Evolutionary conservation across 2,113 vertebrate species (phyloP), one percentile per base, ranked within the genome.

Genomic region (Varanus salvator): DNA sequence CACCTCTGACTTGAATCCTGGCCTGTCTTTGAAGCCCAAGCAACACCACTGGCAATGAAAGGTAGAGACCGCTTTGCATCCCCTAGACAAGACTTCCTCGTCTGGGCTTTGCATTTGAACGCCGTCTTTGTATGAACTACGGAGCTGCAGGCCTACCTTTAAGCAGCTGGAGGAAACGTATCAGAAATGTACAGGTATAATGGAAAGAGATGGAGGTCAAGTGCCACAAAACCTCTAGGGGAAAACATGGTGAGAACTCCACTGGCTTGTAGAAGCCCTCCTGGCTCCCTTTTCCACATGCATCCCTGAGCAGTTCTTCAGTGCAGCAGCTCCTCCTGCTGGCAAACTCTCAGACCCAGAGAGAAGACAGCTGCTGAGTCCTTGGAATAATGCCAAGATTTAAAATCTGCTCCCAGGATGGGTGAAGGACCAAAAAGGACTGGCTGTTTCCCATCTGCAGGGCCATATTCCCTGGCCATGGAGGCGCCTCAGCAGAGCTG

Each of bases 321-420:
- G 95, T 93, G 80, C 94, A 89, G 90, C 94, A 91, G 95, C 95
- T 95, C 96, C 94, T 96, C 95, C 95, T 96, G 95, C 95, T 95
- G 95, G 94, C 76, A 74, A 0, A 50, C 89, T 87, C 87, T 83
- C 31, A 82, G 89, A 71, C 68, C 89, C 85, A 91, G 27, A 0
- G 68, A 68, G 6, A 87, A 94, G 72, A 25, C 66, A n/a, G n/a
- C 54, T 75, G 0, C 66, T 34, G n/a, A 48, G 87, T 52, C 71
- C 52, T 71, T 88, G 77, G 76, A 80, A 25, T 27, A 44, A 68
- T 85, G 54, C 66, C 66, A 84, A 68, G 19, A 9, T 52, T 50
- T 29, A 84, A 69, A 4, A 76, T 44, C 38, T 44, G 34, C 7
- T 3, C 74, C 57, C 8, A 14, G 57, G 57, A 44, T 44, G 57